A percentile compares a stretch with the other conserved stretches of the same genome.
phyloP scores from a whole-genome alignment of 2,888 invertebrate genomes.

The Plagodis pulveraria region DNA sequence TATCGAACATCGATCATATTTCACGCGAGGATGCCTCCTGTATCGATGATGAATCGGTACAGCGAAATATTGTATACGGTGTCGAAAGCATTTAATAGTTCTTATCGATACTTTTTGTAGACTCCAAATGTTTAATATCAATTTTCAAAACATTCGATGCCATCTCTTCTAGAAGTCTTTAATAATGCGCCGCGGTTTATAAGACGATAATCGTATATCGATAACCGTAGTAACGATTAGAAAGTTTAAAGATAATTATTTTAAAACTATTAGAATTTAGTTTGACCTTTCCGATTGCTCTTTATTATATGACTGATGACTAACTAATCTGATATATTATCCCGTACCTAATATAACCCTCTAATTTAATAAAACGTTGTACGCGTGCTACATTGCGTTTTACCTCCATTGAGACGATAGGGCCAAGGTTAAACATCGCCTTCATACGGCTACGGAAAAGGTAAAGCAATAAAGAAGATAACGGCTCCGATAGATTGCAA shows the following conservation, averaged over 20 bases:
- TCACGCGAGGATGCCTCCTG: constrained; percentile 44
- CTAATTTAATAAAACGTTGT: constrained; percentile 56
- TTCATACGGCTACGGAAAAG: constrained; percentile 46
- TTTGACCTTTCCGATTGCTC: constrained; percentile 50
- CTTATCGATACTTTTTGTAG: constrained; percentile 5
- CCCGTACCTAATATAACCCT: constrained; percentile 42
- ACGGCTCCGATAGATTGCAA: constrained; percentile 41
- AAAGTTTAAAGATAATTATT: constrained; percentile 15
- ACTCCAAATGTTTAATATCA: constrained; percentile 12
- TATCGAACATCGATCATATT: constrained; percentile 57
- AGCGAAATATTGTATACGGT: constrained; percentile 13
- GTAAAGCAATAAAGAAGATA: constrained; percentile 48
- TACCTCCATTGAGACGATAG: constrained; percentile 46
- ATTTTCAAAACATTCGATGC: constrained; percentile 18
- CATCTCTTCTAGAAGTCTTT: constrained; percentile 7
- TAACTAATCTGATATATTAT: constrained; percentile 51
- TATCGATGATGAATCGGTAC: constrained; percentile 24
- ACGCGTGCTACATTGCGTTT: constrained; percentile 44
- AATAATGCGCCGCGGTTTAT: neutral
- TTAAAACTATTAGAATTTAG: constrained; percentile 45
- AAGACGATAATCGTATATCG: constrained; percentile 1
- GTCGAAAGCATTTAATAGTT: constrained; percentile 11
- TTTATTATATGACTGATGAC: constrained; percentile 47
- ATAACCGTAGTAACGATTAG: neutral
- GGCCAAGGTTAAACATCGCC: constrained; percentile 58